Conservation (phyloP, 2,113 vertebrate genomes). For the Triplophysa siluroides region DNA sequence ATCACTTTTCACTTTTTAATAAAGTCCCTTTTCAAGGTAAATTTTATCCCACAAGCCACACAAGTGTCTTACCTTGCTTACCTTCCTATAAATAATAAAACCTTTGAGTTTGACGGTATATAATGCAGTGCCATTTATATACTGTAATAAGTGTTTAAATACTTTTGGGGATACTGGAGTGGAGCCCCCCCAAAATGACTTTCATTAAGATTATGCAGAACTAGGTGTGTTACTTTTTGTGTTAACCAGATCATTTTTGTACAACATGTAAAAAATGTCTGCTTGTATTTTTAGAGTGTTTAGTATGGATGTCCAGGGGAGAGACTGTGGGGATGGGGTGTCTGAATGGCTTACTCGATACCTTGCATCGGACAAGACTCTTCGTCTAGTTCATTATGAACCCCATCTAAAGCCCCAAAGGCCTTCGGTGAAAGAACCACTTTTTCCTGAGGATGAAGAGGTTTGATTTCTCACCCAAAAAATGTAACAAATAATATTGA, state of each 20-base stretch:
- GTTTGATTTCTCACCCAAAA: conserved; percentile 50
- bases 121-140: too few species aligned
- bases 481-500: too few species aligned
- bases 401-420: conserved; percentile 75
- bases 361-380: conserved; percentile 68
- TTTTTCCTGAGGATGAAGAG: conserved; percentile 58
- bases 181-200: too few species aligned
- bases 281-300: conserved; percentile 75
- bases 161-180: too few species aligned
- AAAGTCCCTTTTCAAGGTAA: too few species aligned
- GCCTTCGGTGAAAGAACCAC: conserved; percentile 52
- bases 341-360: conserved; percentile 84
- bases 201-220: too few species aligned
- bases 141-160: too few species aligned
- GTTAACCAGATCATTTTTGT: too few species aligned
- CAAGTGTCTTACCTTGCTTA: not conserved
- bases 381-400: conserved; percentile 87
- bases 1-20: not conserved
- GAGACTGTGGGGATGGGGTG: conserved; percentile 85
- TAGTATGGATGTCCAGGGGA: conserved; percentile 77
- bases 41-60: not conserved
- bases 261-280: conserved; percentile 57
- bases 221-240: too few species aligned
- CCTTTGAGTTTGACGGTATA: not conserved
- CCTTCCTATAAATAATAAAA: not conserved